Evolutionary conservation across 2,797 vertebrate genomes (phyloP), one percentile per base, ranked within the genome.

Genomic region (Syndactyla subalaris): DNA sequence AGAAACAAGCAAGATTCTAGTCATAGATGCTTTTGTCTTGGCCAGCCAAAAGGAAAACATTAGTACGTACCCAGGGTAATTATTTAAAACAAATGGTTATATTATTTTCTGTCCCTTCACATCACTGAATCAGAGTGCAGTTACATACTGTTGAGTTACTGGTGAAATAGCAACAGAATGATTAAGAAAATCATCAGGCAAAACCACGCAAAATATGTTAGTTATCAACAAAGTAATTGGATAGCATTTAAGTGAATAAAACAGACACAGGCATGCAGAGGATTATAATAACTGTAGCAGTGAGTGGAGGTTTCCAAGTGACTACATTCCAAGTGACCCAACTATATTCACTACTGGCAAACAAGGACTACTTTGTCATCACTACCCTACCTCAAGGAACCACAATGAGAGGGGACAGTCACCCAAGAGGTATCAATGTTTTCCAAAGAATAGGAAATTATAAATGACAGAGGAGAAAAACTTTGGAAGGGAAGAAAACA

Each of bases 141-240:
- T 93, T 90, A 75, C 29, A 23, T 67, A 71, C 61, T 58, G 54
- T 59, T 85, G 84, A 87, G 55, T 91, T 92, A 76, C 24, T 91
- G 71, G 86, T 89, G 88, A 89, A 84, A 80, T 29, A 80, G 65
- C 75, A 76, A 41, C 48, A 93, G 67, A 67, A 94, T 86, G 46
- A 81, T 86, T 83, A 89, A 91, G 70, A 79, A 92, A 95, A 92
- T 90, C 73, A 88, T 71, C 62, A 48, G 57, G 68, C 54, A 91
- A 88, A 97, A 55, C 58, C 62, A 90, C 0, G 68, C 66, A 73
- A 89, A 95, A 86, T 95, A 92, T 91, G 68, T 89, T 89, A 83
- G 72, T 95, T 97, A 96, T 93, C 82, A 95, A 92, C 85, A 83
- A 93, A 90, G 79, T 75, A 92, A 93, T 62, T 93, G 79, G 85